Evolutionary conservation across 2,113 vertebrate species (phyloP).

Genomic region (Pygoscelis antarcticus): DNA sequence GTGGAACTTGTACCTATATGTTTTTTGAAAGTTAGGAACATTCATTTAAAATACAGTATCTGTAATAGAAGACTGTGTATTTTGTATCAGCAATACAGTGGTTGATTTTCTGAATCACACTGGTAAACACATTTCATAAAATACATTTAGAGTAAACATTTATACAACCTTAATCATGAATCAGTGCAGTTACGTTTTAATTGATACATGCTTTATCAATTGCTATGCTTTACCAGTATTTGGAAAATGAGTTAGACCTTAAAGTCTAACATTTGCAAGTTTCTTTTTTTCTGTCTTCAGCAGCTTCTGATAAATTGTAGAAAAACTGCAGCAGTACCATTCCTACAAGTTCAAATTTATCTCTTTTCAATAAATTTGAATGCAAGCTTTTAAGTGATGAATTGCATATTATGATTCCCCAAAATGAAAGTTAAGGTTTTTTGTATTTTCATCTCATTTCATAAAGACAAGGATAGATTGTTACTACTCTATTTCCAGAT

Average conservation of each 20-base stretch:
- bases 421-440: not conserved
- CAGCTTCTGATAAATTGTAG: not conserved
- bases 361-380: not conserved
- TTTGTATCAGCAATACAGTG: not conserved
- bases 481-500: not conserved
- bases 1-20: conserved; percentile 74
- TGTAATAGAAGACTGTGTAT: not conserved
- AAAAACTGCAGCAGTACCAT: not conserved
- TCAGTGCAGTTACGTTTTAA: not conserved
- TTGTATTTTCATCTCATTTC: not conserved
- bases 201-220: not conserved
- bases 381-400: not conserved
- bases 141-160: not conserved
- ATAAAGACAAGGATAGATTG: not conserved
- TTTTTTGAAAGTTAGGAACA: not conserved
- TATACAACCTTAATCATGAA: not conserved
- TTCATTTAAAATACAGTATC: not conserved
- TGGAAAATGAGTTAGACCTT: not conserved
- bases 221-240: not conserved
- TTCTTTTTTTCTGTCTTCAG: not conserved
- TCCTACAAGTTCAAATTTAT: not conserved
- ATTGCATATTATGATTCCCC: not conserved
- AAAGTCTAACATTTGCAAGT: not conserved
- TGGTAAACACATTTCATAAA: not conserved
- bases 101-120: not conserved